Base-by-base conservation (phyloP, 2,797 vertebrate genomes). In the Australoheros facetus region DNA sequence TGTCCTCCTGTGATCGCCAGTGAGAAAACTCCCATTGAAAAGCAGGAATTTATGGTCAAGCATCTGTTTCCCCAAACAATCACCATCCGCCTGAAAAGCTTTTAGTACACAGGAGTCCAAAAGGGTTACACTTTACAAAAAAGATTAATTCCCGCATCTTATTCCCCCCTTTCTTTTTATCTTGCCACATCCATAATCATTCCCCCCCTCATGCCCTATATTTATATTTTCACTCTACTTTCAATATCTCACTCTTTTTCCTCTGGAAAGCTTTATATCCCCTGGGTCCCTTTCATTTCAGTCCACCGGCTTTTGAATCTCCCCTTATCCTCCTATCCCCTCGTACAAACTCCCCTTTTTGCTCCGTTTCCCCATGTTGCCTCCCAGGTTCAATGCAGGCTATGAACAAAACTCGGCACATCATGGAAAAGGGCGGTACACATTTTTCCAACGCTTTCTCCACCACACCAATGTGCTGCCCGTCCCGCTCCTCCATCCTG, bases 381-480 rank as follows among this genome's bases (percentile, higher is more conserved):
- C 73, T 86, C 75, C 45, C 89, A 96, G 95, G 95, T 83, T 96
- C 96, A 64, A 96, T 96, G 95, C 95, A 94, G 87, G 94, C 95
- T 87, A 96, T 96, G 95, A 96, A 96, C 91, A 96, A 95, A 92
- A 96, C 96, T 3, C 92, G 95, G 21, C 89, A 83, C 11, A 93
- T 96, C 87, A 95, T 96, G 95, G 95, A 95, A 79, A 95, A 95
- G 1, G 98, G 97, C 10, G 98, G 98, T n/a, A 97, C 96, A 1
- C 97, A 98, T 89, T 99, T 99, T 93, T 93, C 97, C 91, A 99
- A 99, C 4, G 97, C 98, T 37, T 99, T 99, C 71, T 97, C 98
- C 86, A 99, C 98, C 60, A 99, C 98, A 0, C 98, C 98, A 64
- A 99, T 99, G 98, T 99, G 98, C 93, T 99, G 98, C 88, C 98